phyloP scores from a whole-genome alignment of 2,888 invertebrate species.

The Mycalesis mineus region DNA sequence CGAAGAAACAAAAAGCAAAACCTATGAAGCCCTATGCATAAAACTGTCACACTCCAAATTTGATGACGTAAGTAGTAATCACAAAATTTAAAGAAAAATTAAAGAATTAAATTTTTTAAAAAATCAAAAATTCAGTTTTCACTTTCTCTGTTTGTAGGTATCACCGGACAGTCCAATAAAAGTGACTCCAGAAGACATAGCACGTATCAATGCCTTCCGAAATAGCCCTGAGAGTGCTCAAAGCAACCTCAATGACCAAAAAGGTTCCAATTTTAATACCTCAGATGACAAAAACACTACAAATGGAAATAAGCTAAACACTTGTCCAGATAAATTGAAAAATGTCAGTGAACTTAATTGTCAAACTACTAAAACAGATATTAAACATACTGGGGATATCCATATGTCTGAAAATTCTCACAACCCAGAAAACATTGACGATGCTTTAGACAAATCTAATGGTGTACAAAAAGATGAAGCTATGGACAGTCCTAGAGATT shows the following conservation, averaged over 20 bases:
- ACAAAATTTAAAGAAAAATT: background rate
- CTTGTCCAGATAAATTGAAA: background rate
- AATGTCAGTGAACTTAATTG: background rate
- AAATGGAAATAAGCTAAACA: background rate
- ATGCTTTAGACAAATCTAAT: background rate
- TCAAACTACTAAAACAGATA: background rate
- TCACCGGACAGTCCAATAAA: conserved; percentile 25
- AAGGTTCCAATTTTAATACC: background rate
- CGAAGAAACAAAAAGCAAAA: conserved; percentile 92
- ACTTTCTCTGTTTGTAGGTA: conserved; percentile 5
- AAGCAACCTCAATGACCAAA: background rate
- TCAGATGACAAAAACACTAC: no score
- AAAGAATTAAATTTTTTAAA: no score
- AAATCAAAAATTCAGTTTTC: no score
- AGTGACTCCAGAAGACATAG: conserved; percentile 73
- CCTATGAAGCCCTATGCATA: conserved; percentile 89
- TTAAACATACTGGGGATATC: background rate
- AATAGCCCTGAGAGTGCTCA: conserved; percentile 34
- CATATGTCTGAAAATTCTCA: background rate
- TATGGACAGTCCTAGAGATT: background rate
- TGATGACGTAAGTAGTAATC: conserved; percentile 34
- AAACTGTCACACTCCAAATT: conserved; percentile 55
- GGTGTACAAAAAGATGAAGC: background rate
- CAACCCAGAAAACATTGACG: background rate
- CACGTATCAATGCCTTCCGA: conserved; percentile 59